Conservation (phyloP, 2,888 invertebrate species). For the Ormyrus thymus region DNA sequence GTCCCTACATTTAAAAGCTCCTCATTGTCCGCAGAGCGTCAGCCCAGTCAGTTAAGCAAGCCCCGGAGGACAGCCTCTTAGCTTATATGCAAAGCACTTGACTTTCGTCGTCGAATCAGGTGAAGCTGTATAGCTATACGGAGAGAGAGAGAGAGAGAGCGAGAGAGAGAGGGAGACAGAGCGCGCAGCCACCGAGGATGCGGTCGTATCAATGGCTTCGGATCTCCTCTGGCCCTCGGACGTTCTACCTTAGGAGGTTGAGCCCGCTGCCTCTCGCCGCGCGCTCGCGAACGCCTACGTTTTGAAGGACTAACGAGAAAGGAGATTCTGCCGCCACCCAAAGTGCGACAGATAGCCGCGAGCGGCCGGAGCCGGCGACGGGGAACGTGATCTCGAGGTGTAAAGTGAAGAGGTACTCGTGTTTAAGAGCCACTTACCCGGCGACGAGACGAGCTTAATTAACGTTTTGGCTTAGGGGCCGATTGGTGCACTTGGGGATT, state of each 20-base stretch:
- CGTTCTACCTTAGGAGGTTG: conserved; percentile 36
- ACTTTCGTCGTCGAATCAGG: conserved; percentile 42
- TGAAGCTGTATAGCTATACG: not conserved
- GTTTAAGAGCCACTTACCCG: conserved; percentile 45
- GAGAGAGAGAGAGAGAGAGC: too few relatives aligned
- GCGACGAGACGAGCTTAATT: conserved; percentile 31
- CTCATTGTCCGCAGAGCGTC: conserved; percentile 23
- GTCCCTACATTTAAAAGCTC: not conserved
- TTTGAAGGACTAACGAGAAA: conserved; percentile 68
- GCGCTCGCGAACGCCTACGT: conserved; percentile 23
- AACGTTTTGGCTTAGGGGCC: not conserved
- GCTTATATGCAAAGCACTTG: conserved; percentile 54
- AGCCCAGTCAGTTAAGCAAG: conserved; percentile 29
- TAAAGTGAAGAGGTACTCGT: conserved; percentile 54
- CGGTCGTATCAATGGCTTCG: conserved; percentile 64
- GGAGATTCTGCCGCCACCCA: conserved; percentile 70
- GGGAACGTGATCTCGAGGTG: conserved; percentile 52
- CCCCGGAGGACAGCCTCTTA: conserved; percentile 14
- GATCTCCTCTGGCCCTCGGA: conserved; percentile 61
- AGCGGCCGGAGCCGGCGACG: not conserved
- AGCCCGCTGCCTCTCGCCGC: not conserved
- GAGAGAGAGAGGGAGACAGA: not conserved
- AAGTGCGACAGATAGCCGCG: conserved; percentile 62
- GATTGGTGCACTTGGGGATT: too few relatives aligned
- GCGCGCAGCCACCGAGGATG: conserved; percentile 44